A percentile compares a stretch with the other conserved stretches of the same genome.
These are phyloP conservation scores for Euura lappo DNA, from an alignment of 1,140 invertebrate species.

Conservation along the genomic window DNA sequence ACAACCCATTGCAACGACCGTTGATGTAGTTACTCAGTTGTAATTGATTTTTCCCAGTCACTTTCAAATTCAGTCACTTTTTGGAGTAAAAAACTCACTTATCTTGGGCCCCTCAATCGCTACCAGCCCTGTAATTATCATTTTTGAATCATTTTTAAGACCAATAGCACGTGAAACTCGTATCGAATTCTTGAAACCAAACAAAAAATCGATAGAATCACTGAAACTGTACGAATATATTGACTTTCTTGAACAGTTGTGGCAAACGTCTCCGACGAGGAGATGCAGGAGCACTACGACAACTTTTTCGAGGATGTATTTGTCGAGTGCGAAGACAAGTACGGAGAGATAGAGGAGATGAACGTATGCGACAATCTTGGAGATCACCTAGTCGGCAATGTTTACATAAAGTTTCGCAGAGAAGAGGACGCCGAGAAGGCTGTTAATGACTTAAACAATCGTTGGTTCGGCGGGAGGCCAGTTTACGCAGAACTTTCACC, in stretches of 20 bases:
- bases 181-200: no score
- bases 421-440: slow-evolving; percentile 99
- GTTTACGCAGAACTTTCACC: slow-evolving; percentile 98
- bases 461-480: slow-evolving; percentile 99
- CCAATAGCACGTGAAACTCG: neutral
- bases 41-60: no score
- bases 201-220: no score
- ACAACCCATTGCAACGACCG: no score
- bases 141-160: slow-evolving; percentile 8
- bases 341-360: slow-evolving; percentile 99
- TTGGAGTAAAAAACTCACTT: no score
- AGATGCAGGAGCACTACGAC: slow-evolving; percentile 99
- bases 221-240: neutral
- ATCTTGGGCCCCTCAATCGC: no score
- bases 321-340: slow-evolving; percentile 97
- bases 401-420: slow-evolving; percentile 97
- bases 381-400: slow-evolving; percentile 97
- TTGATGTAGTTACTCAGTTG: no score
- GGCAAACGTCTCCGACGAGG: slow-evolving; percentile 92
- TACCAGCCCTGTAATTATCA: no score
- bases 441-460: slow-evolving; percentile 95
- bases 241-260: slow-evolving; percentile 66
- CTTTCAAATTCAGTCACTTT: no score
- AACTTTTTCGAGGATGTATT: slow-evolving; percentile 99
- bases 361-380: slow-evolving; percentile 99